These are phyloP conservation scores for Tetragnatha montana DNA, from an alignment of 2,888 invertebrate genomes.

Conservation along the genomic window DNA sequence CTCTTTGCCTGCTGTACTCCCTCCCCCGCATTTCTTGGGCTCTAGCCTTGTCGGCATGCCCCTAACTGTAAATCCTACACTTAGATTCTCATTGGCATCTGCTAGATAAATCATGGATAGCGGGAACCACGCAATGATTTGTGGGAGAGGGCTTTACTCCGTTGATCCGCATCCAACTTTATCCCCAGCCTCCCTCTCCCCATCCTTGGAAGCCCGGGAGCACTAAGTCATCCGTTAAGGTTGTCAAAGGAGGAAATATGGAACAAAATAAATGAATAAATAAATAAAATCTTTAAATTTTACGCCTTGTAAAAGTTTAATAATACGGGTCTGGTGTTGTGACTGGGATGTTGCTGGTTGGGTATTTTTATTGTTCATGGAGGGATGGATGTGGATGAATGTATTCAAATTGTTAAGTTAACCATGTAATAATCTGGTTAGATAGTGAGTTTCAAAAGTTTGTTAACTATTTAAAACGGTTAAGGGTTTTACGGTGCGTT, in stretches of 20 bases:
- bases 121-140: slow-evolving; percentile 70
- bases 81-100: slow-evolving; percentile 71
- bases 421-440: no score
- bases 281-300: slow-evolving; percentile 36
- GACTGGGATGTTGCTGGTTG: not conserved
- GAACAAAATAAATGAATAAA: slow-evolving; percentile 11
- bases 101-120: slow-evolving; percentile 71
- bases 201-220: slow-evolving; percentile 63
- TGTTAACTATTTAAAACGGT: no score
- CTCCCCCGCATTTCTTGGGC: slow-evolving; percentile 58
- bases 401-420: no score
- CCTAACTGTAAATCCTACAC: slow-evolving; percentile 71
- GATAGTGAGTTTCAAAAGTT: no score
- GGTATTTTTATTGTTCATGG: no score
- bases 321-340: slow-evolving; percentile 19
- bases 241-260: slow-evolving; percentile 69
- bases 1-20: slow-evolving; percentile 41
- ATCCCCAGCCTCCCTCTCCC: slow-evolving; percentile 49
- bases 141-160: slow-evolving; percentile 66
- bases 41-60: slow-evolving; percentile 67
- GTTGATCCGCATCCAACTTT: slow-evolving; percentile 66
- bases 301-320: slow-evolving; percentile 50
- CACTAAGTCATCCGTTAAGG: slow-evolving; percentile 69
- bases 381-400: no score
- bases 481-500: no score